phyloP scores from a whole-genome alignment of 2,113 vertebrate genomes.

The Anoplopoma fimbria region DNA sequence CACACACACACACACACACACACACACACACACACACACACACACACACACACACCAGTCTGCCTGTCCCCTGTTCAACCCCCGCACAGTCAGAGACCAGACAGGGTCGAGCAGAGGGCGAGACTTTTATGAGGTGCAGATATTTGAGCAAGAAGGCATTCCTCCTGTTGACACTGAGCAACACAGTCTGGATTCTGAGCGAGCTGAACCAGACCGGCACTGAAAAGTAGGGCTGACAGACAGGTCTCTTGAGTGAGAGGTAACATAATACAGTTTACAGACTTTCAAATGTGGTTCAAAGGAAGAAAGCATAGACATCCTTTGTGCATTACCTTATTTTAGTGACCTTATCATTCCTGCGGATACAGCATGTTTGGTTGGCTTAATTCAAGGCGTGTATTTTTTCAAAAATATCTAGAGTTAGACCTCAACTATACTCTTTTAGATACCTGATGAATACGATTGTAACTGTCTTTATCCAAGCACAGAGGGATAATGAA shows the following conservation, averaged over 20 bases:
- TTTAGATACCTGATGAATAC: slow-evolving; percentile 34
- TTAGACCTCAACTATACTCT: slow-evolving; percentile 9
- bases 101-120: slow-evolving; percentile 77
- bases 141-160: slow-evolving; percentile 81
- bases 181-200: slow-evolving; percentile 70
- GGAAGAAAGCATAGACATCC: background rate
- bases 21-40: slow-evolving; percentile 39
- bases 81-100: slow-evolving; percentile 73
- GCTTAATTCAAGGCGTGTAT: background rate
- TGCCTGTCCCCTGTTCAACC: slow-evolving; percentile 68
- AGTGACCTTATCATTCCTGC: slow-evolving; percentile 21
- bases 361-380: background rate
- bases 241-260: slow-evolving; percentile 33
- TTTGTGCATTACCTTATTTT: slow-evolving; percentile 1
- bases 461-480: slow-evolving; percentile 10
- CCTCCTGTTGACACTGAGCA: slow-evolving; percentile 74
- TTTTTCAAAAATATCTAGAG: slow-evolving; percentile 17
- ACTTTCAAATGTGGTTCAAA: slow-evolving; percentile 19
- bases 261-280: slow-evolving; percentile 33
- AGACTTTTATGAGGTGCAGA: slow-evolving; percentile 84
- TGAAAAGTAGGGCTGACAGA: slow-evolving; percentile 45
- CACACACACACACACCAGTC: slow-evolving; percentile 43
- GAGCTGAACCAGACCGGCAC: slow-evolving; percentile 61
- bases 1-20: slow-evolving; percentile 19
- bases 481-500: slow-evolving; percentile 47